Evolutionary conservation across 1,140 invertebrate species (phyloP), one percentile per base, ranked within the genome.

Genomic region (Pseudoatta argentina): DNA sequence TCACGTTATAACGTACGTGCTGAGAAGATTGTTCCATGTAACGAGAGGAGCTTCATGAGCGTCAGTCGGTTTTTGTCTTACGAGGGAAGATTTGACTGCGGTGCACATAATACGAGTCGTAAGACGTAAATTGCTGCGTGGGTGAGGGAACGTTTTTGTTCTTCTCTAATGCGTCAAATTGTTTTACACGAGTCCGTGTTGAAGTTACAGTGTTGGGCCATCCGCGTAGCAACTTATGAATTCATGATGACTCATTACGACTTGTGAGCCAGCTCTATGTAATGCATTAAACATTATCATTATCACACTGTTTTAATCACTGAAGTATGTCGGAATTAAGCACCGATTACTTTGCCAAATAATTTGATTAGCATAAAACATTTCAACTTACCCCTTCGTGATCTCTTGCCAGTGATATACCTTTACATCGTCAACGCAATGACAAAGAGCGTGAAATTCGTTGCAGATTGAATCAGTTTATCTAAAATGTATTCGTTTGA

Each of bases 31-130:
- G 66, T 55, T 71, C 59, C 64, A 64, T 87, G 59, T 89, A 89
- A 89, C 87, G 87, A 89, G 88, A 66, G 59, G 61, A 55, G 71
- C 72, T 81, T 89, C 88, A 89, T 89, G 88, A 89, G 76, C 75
- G 85, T 66, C 66, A 59, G 71, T 48, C 72, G 67, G 71, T 89
- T 89, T 89, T 89, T 89, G 77, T 89, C 72, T 63, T 48, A 67
- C 63, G 76, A 51, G 39, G 24, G 51, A 69, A 72, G 55, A 81
- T 81, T 86, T 61, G 53, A 18, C 21, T 75, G 79, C 69, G 55
- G 69, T 44, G 79, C 57, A 75, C 67, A 71, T 82, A 82, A 85
- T 66, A 64, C 34, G 30, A 78, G 61, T 78, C 82, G 44, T 85
- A 85, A 85, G 73, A 72, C 79, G 79, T 75, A 83, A 83, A 83